Evolutionary conservation across 2,113 vertebrate genomes (phyloP), one percentile per base, ranked within the genome.

Genomic region (Sander vitreus): DNA sequence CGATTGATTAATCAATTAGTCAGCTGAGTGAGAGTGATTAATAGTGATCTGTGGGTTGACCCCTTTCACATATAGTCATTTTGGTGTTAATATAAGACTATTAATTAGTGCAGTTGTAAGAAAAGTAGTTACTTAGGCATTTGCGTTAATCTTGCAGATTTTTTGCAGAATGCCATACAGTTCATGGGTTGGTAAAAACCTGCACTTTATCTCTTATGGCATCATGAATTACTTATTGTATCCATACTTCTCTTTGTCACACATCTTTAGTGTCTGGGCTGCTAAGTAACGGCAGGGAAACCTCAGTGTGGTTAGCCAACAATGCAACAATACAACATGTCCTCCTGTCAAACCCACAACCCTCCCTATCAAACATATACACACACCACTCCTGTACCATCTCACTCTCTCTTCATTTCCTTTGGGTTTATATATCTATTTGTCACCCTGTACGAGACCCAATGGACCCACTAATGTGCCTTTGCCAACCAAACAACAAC

Each of bases 401-500:
- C 43, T 62, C 27, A 12, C 19, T 14, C 53, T 66, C 43, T 72
- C 59, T 63, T 78, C 30, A 73, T 83, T 81, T 82, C 48, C 27
- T 54, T 73, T 39, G 78, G 18, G 21, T 77, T 80, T 74, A 36
- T 83, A 47, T 76, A 54, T 90, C 76, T 83, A 51, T 91, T 73
- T 81, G 73, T 75, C 21, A 2, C 53, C 65, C 70, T 55, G 82
- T 77, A 75, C 78, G 55, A 70, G 76, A 88, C 57, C 76, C 16
- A 48, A 83, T 23, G 85, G 87, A 91, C 86, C 89, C 87, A 79
- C 72, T 88, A 88, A 84, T 80, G 78, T 63, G 86, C 72, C 77
- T 80, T 43, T 81, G 87, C 89, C 85, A 91, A 81, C 81, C 70
- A 53, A 83, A 83, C 79, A 90, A 68, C 92, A 84, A 87, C 85